Base-by-base conservation (phyloP, 2,113 vertebrate genomes). In the Brachyhypopomus occidentalis region DNA sequence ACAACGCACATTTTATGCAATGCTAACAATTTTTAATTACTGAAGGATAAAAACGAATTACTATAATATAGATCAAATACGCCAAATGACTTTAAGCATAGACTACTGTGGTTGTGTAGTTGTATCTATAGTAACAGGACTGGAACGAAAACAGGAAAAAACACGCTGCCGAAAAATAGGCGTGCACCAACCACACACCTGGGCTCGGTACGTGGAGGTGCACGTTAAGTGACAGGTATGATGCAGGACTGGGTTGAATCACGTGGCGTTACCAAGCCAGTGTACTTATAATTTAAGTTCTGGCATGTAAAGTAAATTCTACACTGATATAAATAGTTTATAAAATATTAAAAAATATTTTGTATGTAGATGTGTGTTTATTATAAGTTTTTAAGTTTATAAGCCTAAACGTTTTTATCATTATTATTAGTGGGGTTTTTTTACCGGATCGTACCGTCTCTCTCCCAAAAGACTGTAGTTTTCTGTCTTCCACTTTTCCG, bases 211-310 rank as follows among this genome's bases (percentile, higher is more conserved):
- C 19, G 5, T 5, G 16, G 36, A 27, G 45, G 3, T 41, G 25
- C 34, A 25, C 14, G 4, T 38, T 12, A 72, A 66, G 23, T 74
- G 34, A 66, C 22, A 7, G 20, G 19, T 83, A 36, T 79, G 63
- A 83, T 75, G 63, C 25, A 79, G 17, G 8, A 17, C 0, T 76
- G 72, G 82, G 82, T 76, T 73, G 66, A 72, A 72, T 63, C 19
- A 22, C 72, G 2, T 34, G 38, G 27, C 30, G 17, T 72, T 8
- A 72, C 30, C 9, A 72, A 72, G 23, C 30, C 72, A 59, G 45
- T n/a, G 27, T 11, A 23, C 59, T 55, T 73, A 30, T 38, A 1
- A 60, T 75, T 59, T 56, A n/a, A 17, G 30, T 11, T 20, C 25
- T 23, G 23, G 23, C 19, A 55, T 45, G 8, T 23, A 58, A 72